Conservation (phyloP, 2,797 vertebrate genomes). For the Spinus pinus region DNA sequence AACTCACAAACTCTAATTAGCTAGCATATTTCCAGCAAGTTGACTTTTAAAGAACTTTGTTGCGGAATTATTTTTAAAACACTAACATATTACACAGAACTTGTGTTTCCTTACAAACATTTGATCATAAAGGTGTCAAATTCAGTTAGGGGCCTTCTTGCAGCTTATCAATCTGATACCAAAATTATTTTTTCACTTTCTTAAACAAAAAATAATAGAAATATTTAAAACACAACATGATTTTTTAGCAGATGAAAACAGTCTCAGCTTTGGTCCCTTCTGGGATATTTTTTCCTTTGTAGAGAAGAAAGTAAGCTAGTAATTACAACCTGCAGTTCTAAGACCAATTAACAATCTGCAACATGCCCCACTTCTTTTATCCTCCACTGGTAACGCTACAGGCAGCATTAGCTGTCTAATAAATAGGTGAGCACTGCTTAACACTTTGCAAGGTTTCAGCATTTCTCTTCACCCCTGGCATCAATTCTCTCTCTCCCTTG, state of each 20-base stretch:
- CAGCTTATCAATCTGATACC: background rate
- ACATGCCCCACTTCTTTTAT: slow-evolving; percentile 61
- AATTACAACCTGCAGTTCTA: slow-evolving; percentile 61
- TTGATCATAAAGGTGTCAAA: background rate
- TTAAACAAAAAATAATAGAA: background rate
- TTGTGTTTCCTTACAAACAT: background rate
- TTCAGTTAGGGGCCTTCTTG: background rate
- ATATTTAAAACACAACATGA: background rate
- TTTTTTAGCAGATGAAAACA: slow-evolving; percentile 18
- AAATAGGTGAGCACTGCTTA: slow-evolving; percentile 61
- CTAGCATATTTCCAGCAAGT: background rate
- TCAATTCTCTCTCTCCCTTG: slow-evolving; percentile 22
- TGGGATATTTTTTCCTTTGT: slow-evolving; percentile 14
- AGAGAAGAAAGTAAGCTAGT: slow-evolving; percentile 39
- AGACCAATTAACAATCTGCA: slow-evolving; percentile 67
- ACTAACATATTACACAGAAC: background rate
- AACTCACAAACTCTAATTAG: background rate
- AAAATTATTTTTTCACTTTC: background rate
- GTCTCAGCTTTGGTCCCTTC: slow-evolving; percentile 17
- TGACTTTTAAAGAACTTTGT: background rate
- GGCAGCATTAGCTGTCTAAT: slow-evolving; percentile 66
- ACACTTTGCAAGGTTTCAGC: slow-evolving; percentile 47
- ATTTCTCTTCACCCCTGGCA: slow-evolving; percentile 31
- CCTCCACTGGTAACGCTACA: slow-evolving; percentile 48
- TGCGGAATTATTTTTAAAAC: background rate